Evolutionary conservation across 2,888 invertebrate genomes (phyloP).

Genomic region (Pristionchus japonicus): DNA sequence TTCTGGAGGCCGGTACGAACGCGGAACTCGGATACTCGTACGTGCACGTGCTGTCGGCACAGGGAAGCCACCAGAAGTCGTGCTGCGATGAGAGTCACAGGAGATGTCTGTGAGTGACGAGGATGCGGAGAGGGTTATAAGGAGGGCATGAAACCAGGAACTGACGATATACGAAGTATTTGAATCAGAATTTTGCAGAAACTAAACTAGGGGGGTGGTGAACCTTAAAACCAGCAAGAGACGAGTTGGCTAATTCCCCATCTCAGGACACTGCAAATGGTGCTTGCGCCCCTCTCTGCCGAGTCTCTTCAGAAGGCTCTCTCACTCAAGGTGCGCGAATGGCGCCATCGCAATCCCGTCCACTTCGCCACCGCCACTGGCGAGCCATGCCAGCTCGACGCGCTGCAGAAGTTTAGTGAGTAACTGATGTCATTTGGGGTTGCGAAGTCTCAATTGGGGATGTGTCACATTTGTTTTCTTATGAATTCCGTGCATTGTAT

Average conservation of each 20-base stretch:
- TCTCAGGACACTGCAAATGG: not conserved
- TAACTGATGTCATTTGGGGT: not conserved
- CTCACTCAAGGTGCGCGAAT: not conserved
- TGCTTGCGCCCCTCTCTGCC: not conserved
- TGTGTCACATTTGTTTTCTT: not conserved
- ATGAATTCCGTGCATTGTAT: not conserved
- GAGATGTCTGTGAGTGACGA: slow-evolving; percentile 26
- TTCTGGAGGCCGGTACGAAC: slow-evolving; percentile 8
- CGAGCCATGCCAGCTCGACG: slow-evolving; percentile 43
- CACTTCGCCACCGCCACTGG: slow-evolving; percentile 43
- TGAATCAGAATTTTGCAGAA: not conserved
- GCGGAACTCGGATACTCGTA: slow-evolving; percentile 5
- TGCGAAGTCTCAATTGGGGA: not conserved
- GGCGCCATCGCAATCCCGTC: not conserved
- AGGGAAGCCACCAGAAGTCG: not conserved
- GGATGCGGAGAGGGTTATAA: not conserved
- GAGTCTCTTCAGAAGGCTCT: slow-evolving; percentile 20
- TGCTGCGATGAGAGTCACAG: not conserved
- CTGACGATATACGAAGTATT: too few species aligned
- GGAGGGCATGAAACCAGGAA: too few species aligned
- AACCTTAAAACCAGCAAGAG: not conserved
- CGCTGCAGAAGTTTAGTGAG: slow-evolving; percentile 1
- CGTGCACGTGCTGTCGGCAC: not conserved
- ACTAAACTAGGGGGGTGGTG: not conserved
- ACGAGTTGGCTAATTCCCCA: not conserved